Evolutionary conservation across 2,797 vertebrate genomes (phyloP).

Genomic region (Alfaro cultratus): DNA sequence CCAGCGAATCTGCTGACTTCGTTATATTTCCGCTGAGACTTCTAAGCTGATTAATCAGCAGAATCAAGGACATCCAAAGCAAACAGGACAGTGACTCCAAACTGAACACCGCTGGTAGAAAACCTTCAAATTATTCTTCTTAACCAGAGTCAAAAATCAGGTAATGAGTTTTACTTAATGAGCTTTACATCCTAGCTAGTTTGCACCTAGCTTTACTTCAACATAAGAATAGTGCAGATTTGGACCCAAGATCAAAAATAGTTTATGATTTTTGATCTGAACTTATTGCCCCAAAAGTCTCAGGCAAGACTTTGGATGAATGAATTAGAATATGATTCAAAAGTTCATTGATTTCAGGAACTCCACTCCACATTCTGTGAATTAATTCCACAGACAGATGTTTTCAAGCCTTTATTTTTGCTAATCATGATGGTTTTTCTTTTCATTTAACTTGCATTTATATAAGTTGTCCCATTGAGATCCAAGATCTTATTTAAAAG

Average conservation of each 20-base stretch:
- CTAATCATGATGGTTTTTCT: neutral
- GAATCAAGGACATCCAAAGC: neutral
- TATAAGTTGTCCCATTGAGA: too few relatives aligned
- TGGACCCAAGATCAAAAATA: neutral
- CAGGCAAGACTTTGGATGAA: neutral
- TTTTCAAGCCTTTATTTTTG: neutral
- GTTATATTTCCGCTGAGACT: neutral
- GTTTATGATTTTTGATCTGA: neutral
- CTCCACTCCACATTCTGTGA: neutral
- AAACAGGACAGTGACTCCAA: neutral
- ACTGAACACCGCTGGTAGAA: neutral
- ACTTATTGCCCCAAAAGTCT: neutral
- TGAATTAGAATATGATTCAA: neutral
- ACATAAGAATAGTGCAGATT: too few relatives aligned
- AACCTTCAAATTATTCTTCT: neutral
- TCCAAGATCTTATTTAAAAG: too few relatives aligned
- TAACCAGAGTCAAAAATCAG: neutral
- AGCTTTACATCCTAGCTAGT: too few relatives aligned
- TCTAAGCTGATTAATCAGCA: neutral
- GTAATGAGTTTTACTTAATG: too few relatives aligned
- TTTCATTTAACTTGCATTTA: too few relatives aligned
- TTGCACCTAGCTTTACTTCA: too few relatives aligned
- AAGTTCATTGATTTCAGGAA: neutral
- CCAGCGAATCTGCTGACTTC: neutral
- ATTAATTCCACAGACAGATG: neutral